These are phyloP conservation scores for Rhysida immarginata DNA, from an alignment of 1,140 invertebrate species.

Conservation along the genomic window DNA sequence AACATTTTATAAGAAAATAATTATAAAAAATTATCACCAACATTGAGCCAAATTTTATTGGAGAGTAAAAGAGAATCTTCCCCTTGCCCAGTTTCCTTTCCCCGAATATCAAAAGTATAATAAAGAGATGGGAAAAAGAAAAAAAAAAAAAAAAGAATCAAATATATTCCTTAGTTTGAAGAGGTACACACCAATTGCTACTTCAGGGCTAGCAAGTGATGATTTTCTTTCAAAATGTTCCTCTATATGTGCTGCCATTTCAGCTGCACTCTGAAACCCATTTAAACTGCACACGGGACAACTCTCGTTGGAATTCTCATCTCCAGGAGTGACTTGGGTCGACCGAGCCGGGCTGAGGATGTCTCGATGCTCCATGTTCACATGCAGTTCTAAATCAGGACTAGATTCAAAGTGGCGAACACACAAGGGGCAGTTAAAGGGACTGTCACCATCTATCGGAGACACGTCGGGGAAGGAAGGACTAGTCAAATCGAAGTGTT, in stretches of 20 bases:
- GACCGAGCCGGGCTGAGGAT: conserved; percentile 40
- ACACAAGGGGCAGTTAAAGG: conserved; percentile 51
- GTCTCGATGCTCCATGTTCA: conserved; percentile 65
- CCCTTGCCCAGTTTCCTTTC: too few relatives aligned
- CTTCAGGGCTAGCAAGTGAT: conserved; percentile 18
- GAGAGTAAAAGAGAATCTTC: too few relatives aligned
- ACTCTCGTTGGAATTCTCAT: conserved; percentile 22
- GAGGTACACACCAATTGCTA: background rate
- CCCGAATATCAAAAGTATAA: too few relatives aligned
- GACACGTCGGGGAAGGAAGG: conserved; percentile 42
- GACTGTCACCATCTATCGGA: conserved; percentile 16
- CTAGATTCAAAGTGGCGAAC: conserved; percentile 50
- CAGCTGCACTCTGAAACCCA: conserved; percentile 35
- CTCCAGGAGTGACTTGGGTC: conserved; percentile 16
- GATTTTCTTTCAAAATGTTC: conserved; percentile 43
- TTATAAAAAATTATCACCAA: too few relatives aligned
- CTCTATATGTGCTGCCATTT: conserved; percentile 48
- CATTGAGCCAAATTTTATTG: too few relatives aligned
- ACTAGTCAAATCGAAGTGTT: conserved; percentile 69
- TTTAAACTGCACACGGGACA: conserved; percentile 40
- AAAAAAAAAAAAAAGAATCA: too few relatives aligned
- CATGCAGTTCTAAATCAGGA: conserved; percentile 65
- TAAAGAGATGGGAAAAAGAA: too few relatives aligned
- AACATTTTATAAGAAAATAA: too few relatives aligned
- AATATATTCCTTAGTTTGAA: too few relatives aligned